Base-by-base conservation (phyloP, 2,113 vertebrate species). In the Grammomys surdaster region DNA sequence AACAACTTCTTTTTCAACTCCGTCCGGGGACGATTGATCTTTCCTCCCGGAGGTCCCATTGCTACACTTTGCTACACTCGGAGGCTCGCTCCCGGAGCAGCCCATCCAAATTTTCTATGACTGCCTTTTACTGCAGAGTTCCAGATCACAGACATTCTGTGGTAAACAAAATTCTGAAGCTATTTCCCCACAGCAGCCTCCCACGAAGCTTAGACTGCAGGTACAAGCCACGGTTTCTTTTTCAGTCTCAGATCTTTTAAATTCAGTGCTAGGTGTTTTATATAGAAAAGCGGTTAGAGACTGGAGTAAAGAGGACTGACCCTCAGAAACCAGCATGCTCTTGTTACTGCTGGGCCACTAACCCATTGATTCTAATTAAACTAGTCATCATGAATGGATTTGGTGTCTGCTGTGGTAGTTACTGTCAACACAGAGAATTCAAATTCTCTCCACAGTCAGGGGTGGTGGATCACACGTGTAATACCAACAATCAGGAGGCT, bases 1-100 rank as follows among this genome's bases (percentile, higher is more conserved):
- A 99, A 99, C 0, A 99, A 97, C 0, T 99, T 99, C 98, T 98
- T 99, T 3, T 98, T 98, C 36, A 99, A 96, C 19, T 99, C 99
- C 96, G 98, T 98, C 48, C 97, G 97, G 0, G 98, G 98, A 17
- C 98, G 95, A 93, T 98, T 98, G 76, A 98, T 98, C 90, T 98
- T 98, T 0, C 98, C 98, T 0, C 98, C 97, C 0, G 98, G 98
- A 4, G 97, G 94, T 0, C 91, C 97, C 98, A 98, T 98, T 13
- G 11, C 22, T 0, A 63, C n/a, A 0, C 26, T 0, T n/a, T n/a
- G n/a, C n/a, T n/a, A n/a, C n/a, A n/a, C n/a, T n/a, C n/a, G n/a
- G n/a, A n/a, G n/a, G n/a, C n/a, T n/a, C n/a, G n/a, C n/a, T n/a
- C n/a, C n/a, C n/a, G n/a, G n/a, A n/a, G n/a, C n/a, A n/a, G n/a